Evolutionary conservation across 64 coral and sea anemone genomes (phyloP).

Genomic region (Acropora yongei): DNA sequence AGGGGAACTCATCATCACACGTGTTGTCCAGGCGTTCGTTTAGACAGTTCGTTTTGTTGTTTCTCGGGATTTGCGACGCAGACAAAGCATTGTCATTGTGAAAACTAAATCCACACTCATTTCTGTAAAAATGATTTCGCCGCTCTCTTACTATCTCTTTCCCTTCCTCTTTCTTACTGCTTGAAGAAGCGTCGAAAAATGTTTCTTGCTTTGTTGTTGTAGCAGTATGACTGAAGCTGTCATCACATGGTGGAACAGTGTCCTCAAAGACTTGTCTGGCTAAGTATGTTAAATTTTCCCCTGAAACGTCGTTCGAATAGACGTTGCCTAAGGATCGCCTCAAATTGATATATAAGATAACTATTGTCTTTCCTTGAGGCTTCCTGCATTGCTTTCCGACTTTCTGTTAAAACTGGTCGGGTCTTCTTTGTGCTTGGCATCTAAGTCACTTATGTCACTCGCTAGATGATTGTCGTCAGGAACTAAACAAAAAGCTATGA

Average conservation of each 20-base stretch:
- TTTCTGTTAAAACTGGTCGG: too few relatives aligned
- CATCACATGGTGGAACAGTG: background rate
- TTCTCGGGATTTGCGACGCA: background rate
- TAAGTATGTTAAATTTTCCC: background rate
- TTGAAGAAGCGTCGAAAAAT: background rate
- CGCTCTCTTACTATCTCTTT: background rate
- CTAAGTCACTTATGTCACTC: too few relatives aligned
- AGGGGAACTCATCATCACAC: background rate
- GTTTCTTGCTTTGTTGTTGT: background rate
- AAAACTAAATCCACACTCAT: background rate
- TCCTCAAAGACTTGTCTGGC: too few relatives aligned
- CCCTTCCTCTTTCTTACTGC: background rate
- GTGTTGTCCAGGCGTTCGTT: background rate
- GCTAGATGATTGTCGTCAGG: too few relatives aligned
- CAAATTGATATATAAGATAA: conserved; percentile 23
- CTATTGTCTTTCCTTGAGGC: background rate
- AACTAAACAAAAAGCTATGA: too few relatives aligned
- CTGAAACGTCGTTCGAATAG: background rate
- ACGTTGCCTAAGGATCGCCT: background rate
- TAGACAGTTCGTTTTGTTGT: background rate
- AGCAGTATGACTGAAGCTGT: background rate
- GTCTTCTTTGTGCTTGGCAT: too few relatives aligned
- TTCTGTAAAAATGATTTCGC: background rate
- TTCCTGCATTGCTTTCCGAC: background rate
- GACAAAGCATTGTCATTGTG: background rate